These are phyloP conservation scores for Noctilio leporinus DNA, from an alignment of 2,113 vertebrate species.

Conservation along the genomic window DNA sequence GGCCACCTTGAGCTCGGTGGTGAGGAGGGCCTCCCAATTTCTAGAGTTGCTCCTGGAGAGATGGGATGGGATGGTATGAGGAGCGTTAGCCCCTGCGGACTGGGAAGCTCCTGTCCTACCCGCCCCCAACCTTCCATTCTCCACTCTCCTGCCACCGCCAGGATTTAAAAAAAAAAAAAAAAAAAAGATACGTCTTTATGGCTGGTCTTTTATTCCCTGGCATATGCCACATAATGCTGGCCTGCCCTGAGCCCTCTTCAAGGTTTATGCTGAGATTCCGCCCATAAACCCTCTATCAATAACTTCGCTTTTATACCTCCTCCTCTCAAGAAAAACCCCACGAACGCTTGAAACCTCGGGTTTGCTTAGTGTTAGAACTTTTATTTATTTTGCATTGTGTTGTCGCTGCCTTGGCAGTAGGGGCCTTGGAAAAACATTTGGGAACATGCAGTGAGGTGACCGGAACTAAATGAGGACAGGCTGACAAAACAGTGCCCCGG, in stretches of 20 bases:
- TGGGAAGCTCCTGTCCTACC: not conserved
- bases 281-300: not conserved
- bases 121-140: too few species aligned
- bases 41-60: not conserved
- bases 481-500: not conserved
- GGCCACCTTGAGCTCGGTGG: not conserved
- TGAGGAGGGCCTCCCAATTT: not conserved
- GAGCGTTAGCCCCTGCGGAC: not conserved
- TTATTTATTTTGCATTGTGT: not conserved
- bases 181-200: not conserved
- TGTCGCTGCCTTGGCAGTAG: not conserved
- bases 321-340: not conserved
- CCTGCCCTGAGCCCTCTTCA: not conserved
- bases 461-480: constrained; percentile 5
- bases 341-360: not conserved
- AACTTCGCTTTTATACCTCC: not conserved
- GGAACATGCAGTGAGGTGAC: not conserved
- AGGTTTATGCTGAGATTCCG: not conserved
- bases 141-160: too few species aligned
- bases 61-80: not conserved
- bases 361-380: not conserved
- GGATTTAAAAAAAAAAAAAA: too few species aligned
- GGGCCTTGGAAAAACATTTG: not conserved
- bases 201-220: constrained; percentile 26
- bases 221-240: not conserved